Base-by-base conservation (phyloP, 2,797 vertebrate genomes). In the Typhlichthys eigenmanni region DNA sequence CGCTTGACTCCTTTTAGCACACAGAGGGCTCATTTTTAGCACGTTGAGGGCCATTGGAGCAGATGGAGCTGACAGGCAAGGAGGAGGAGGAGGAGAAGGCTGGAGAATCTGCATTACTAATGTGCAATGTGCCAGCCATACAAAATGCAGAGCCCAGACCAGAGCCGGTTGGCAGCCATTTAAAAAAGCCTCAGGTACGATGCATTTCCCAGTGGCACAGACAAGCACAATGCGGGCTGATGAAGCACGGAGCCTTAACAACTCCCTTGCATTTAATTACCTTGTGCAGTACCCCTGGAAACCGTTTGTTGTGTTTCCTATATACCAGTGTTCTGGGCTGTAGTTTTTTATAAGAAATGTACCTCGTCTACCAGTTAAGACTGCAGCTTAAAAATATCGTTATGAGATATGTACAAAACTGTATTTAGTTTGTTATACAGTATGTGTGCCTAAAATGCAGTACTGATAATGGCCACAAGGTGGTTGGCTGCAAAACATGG, bases 11-110 rank as follows among this genome's bases (percentile, higher is more conserved):
- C 69, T 74, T 81, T 82, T 75, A 80, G 78, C 72, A 83, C 82
- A 61, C 70, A 19, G 45, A 72, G 63, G 71, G 67, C 68, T 74
- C 59, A 5, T 82, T 83, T 87, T 76, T 63, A 67, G 65, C 64
- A 69, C 19, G 1, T 71, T 69, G 73, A 86, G 77, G 74, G 59
- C 80, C 75, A 74, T 83, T 76, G 78, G 68, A 82, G 82, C 76
- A 85, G 84, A 87, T 81, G 84, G 90, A 79, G 55, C 79, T 85
- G 85, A 89, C 85, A 80, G 82, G 78, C 80, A 72, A 76, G 55
- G 66, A 19, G 2, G 66, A 49, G 68, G 68, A 60, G 51, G 50
- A 47, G 55, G 66, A 47, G 77, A 73, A 13, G 12, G 38, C 19
- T 19, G 47, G 60, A 60, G 64, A 70, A 81, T 89, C 86, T 87